phyloP scores from a whole-genome alignment of 2,888 invertebrate genomes.

The Gnatocerus cornutus region DNA sequence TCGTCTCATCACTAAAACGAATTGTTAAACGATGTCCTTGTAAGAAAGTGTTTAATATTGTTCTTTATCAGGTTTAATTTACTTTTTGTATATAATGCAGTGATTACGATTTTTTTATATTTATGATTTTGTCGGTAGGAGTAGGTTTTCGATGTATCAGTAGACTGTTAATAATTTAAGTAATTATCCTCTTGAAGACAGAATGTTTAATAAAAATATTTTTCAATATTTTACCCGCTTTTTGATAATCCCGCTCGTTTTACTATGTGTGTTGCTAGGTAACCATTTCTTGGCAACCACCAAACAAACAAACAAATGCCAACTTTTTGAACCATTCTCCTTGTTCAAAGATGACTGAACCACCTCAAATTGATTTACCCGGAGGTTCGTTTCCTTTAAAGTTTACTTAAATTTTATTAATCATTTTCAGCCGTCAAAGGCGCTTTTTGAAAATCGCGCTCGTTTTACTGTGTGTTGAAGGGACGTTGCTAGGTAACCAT shows the following conservation, averaged over 20 bases:
- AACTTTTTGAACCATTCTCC: neutral
- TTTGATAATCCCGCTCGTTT: neutral
- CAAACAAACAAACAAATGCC: neutral
- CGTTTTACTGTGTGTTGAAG: too few species aligned
- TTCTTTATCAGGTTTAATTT: constrained; percentile 11
- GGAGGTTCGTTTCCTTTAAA: constrained; percentile 57
- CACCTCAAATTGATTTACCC: constrained; percentile 64
- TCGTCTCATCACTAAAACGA: constrained; percentile 39
- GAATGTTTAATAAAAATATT: constrained; percentile 37
- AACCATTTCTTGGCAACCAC: neutral
- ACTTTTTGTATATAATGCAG: constrained; percentile 29
- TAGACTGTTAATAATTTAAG: constrained; percentile 43
- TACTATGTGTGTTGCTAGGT: constrained; percentile 8
- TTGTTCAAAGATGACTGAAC: too few species aligned
- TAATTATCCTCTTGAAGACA: constrained; percentile 17
- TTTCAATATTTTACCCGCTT: constrained; percentile 26
- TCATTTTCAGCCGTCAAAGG: constrained; percentile 67
- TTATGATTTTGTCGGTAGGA: constrained; percentile 32
- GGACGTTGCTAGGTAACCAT: constrained; percentile 16
- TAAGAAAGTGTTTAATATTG: constrained; percentile 25
- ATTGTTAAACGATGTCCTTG: constrained; percentile 6
- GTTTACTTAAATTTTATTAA: neutral
- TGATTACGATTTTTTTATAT: constrained; percentile 33
- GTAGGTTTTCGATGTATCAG: constrained; percentile 26
- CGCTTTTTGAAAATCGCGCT: too few species aligned